Evolutionary conservation across 2,888 invertebrate genomes (phyloP).

Genomic region (Scelioninae gen. 2): DNA sequence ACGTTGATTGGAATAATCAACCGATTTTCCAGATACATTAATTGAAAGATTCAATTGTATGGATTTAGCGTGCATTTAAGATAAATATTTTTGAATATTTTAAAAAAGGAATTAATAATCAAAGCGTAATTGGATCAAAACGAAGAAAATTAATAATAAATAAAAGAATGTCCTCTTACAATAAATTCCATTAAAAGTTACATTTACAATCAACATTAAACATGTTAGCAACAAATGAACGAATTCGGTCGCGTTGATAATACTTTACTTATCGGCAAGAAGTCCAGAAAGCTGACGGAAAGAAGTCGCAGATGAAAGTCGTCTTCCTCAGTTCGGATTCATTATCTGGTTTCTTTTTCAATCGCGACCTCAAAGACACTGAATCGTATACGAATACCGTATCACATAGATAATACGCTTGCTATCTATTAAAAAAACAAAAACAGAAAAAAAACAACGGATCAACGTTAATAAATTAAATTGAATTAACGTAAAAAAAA

Average conservation of each 20-base stretch:
- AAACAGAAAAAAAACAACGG: too few species aligned
- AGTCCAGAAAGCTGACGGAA: too few species aligned
- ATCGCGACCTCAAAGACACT: background rate
- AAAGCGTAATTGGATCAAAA: too few species aligned
- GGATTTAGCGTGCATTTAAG: too few species aligned
- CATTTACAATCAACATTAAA: background rate
- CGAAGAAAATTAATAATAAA: too few species aligned
- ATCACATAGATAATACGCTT: constrained; percentile 25
- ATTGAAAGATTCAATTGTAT: too few species aligned
- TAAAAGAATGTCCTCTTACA: background rate
- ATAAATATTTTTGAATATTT: too few species aligned
- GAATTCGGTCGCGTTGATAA: constrained; percentile 9
- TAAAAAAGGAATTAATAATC: too few species aligned
- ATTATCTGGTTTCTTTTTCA: background rate
- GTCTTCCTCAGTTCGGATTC: background rate
- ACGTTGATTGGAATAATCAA: too few species aligned
- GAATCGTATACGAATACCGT: constrained; percentile 18
- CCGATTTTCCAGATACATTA: too few species aligned
- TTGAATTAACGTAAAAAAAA: constrained; percentile 35
- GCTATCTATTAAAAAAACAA: constrained; percentile 29
- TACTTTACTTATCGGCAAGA: background rate
- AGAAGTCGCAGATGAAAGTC: background rate
- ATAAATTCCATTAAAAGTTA: background rate
- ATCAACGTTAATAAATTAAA: constrained; percentile 65
- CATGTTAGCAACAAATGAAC: background rate